Evolutionary conservation across 2,888 invertebrate species (phyloP), one percentile per base, ranked within the genome.

Genomic region (Agapetus fuscipes): DNA sequence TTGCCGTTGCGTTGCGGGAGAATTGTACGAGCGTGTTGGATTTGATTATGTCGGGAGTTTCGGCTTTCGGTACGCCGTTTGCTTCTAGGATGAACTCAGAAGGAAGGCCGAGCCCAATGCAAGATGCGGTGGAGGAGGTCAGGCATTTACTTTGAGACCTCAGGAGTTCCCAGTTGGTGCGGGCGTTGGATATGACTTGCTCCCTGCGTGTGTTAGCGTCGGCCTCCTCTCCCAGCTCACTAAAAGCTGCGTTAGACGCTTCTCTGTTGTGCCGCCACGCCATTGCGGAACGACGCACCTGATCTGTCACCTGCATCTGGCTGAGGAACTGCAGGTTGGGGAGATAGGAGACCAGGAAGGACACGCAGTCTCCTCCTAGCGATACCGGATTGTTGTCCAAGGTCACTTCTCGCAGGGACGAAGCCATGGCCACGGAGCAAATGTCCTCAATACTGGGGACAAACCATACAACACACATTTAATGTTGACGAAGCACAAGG

Each of bases 371-470:
- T 0, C 83, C 80, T n/a, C 78, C 80, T 45, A 83, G 59, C 13
- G 83, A 81, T 7, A 89, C 78, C 1, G 88, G 87, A 63, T 89
- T 89, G 45, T 83, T 84, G 57, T 88, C 93, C 41, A 94, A 76
- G 13, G 89, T 83, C 32, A 94, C 76, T 64, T 93, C 93, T 39
- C 78, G 72, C 30, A 93, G 71, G 42, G 80, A 79, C 6, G 72
- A 64, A 1, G 86, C 83, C 60, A 87, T 83, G 16, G 82, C 82
- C 41, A 93, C 65, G 45, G 85, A 83, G 33, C 80, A 78, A 62
- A 93, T 84, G 55, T 91, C 90, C 56, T 91, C 91, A 49, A 91
- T 81, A 55, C 85, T 84, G 57, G 39, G 62, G 37, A 17, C 11
- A 16, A 9, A n/a, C n/a, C n/a, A n/a, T n/a, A n/a, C n/a, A n/a